Evolutionary conservation across 2,113 vertebrate genomes (phyloP), one percentile per base, ranked within the genome.

Genomic region (Rutilus rutilus): DNA sequence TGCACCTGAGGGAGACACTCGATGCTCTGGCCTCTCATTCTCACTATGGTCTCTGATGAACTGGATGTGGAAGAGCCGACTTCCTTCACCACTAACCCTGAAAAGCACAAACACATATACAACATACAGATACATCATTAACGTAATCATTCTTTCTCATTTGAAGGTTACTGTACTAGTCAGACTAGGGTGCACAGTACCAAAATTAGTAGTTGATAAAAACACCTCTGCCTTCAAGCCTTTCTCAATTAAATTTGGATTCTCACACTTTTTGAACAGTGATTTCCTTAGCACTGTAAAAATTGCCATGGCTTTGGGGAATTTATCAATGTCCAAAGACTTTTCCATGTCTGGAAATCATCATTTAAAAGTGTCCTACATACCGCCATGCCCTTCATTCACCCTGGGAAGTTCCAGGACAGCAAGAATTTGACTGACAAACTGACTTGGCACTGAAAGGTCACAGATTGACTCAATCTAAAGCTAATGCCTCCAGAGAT

Each of bases 1-100:
- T 71, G 67, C 91, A 99, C 98, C 97, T 99, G 98, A 6, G 98
- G 97, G 81, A 99, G 96, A 42, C 97, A 99, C 93, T 99, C 97
- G 0, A 97, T 98, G 92, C 98, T 99, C 91, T 99, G 98, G 77
- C 98, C 98, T 71, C 96, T 96, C 90, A 99, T 96, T 93, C 97
- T 98, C 76, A 99, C 97, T 14, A 99, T 97, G 0, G 98, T 99
- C 93, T 99, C 98, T 0, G 98, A 99, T 62, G 98, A 99, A 93
- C 98, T 99, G 86, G 98, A 99, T 1, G 97, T 98, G 89, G 98
- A 99, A 12, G 97, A 99, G 90, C 96, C 96, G 36, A 99, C 93
- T 87, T 99, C 98, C 90, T 98, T 99, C 42, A 99, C 98, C 2
- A 99, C 95, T 77, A 99, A 95, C 8, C 98, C 98, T 99, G 90